Percentiles rank a stretch among this genome's conserved stretches.
Evolutionary conservation across 2,888 invertebrate species (phyloP).

Genomic region (Lithophane ornitopus): DNA sequence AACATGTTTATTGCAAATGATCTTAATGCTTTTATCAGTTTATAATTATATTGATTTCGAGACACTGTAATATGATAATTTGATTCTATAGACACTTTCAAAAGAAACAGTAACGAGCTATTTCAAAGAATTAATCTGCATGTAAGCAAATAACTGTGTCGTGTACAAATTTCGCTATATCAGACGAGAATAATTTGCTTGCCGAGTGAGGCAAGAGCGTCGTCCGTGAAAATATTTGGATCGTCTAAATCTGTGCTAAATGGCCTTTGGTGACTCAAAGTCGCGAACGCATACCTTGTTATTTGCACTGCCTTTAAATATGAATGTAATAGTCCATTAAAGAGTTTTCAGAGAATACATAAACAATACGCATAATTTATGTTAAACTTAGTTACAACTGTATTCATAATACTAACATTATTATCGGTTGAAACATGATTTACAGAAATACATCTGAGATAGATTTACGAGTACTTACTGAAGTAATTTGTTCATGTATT

Average conservation of each 20-base stretch:
- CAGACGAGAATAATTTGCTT: slow-evolving; percentile 67
- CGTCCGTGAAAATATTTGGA: slow-evolving; percentile 88
- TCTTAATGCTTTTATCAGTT: slow-evolving; percentile 31
- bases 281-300: slow-evolving; percentile 74
- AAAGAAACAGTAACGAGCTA: neutral
- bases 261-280: slow-evolving; percentile 86
- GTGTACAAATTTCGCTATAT: slow-evolving; percentile 49
- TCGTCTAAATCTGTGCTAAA: slow-evolving; percentile 86
- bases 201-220: slow-evolving; percentile 79
- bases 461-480: slow-evolving; percentile 33
- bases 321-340: slow-evolving; percentile 55
- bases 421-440: slow-evolving; percentile 47
- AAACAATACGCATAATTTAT: slow-evolving; percentile 47
- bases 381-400: slow-evolving; percentile 47
- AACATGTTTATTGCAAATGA: slow-evolving; percentile 48
- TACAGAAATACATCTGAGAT: slow-evolving; percentile 30
- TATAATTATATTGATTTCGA: slow-evolving; percentile 20
- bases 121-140: slow-evolving; percentile 5
- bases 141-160: slow-evolving; percentile 33
- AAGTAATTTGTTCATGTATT: slow-evolving; percentile 22
- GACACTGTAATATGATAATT: neutral
- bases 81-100: neutral
- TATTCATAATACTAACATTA: slow-evolving; percentile 33
- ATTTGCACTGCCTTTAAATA: slow-evolving; percentile 66
- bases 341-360: slow-evolving; percentile 36